Evolutionary conservation across 2,797 vertebrate species (phyloP).

Genomic region (Macropodus opercularis): DNA sequence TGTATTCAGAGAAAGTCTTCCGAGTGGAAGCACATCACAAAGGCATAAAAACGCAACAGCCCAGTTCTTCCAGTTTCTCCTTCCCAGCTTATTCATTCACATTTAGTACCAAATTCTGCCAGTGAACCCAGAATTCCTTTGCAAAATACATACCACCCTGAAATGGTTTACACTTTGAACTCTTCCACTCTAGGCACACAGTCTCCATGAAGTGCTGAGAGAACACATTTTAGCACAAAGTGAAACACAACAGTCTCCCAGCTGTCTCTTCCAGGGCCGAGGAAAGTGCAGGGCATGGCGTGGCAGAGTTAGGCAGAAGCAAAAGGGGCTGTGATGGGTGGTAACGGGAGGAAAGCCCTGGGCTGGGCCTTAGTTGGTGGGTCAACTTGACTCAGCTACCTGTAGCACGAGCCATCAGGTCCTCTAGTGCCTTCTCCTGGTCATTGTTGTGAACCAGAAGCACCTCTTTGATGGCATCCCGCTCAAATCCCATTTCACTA

Average conservation of each 20-base stretch:
- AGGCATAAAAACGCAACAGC: conserved; percentile 36
- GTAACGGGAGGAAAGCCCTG: conserved; percentile 53
- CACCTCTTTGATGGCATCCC: conserved; percentile 94
- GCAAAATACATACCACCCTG: conserved; percentile 35
- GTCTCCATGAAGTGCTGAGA: conserved; percentile 71
- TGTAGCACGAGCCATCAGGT: conserved; percentile 92
- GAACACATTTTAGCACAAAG: conserved; percentile 66
- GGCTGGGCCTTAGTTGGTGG: conserved; percentile 36
- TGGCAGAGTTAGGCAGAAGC: conserved; percentile 53
- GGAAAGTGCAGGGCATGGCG: conserved; percentile 61
- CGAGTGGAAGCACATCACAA: conserved; percentile 50
- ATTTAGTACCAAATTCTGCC: conserved; percentile 51
- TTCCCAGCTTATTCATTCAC: conserved; percentile 20
- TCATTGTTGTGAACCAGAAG: conserved; percentile 94
- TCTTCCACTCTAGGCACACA: conserved; percentile 66
- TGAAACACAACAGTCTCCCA: conserved; percentile 56
- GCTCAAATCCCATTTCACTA: conserved; percentile 98
- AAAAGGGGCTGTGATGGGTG: conserved; percentile 56
- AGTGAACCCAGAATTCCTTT: conserved; percentile 29
- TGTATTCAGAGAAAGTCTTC: conserved; percentile 40
- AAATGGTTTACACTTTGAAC: conserved; percentile 48
- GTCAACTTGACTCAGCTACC: conserved; percentile 87
- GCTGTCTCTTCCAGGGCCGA: conserved; percentile 63
- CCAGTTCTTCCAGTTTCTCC: conserved; percentile 37
- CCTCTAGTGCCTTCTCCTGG: conserved; percentile 95